Conservation (phyloP, 2,797 vertebrate species). For the Lindbergichthys nudifrons region DNA sequence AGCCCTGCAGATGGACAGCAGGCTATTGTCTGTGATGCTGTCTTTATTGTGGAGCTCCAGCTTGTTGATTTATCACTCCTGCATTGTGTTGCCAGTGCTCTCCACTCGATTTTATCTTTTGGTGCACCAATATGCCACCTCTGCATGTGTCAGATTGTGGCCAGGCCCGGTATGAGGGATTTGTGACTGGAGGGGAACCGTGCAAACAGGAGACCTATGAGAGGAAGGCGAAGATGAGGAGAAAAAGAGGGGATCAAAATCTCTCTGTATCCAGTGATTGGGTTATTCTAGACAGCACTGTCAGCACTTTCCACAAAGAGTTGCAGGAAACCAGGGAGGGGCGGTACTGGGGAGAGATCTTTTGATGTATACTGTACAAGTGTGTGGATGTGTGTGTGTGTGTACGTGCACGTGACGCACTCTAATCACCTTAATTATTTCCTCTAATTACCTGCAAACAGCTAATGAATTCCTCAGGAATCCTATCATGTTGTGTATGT, state of each 20-base stretch:
- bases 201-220: slow-evolving; percentile 51
- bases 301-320: slow-evolving; percentile 92
- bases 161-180: slow-evolving; percentile 67
- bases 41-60: slow-evolving; percentile 63
- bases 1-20: slow-evolving; percentile 49
- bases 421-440: slow-evolving; percentile 99
- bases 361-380: slow-evolving; percentile 86
- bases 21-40: slow-evolving; percentile 70
- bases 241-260: slow-evolving; percentile 64
- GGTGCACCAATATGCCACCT: slow-evolving; percentile 77
- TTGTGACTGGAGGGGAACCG: slow-evolving; percentile 75
- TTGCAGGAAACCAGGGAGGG: slow-evolving; percentile 83
- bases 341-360: slow-evolving; percentile 76
- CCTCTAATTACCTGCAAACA: slow-evolving; percentile 99
- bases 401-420: slow-evolving; percentile 84
- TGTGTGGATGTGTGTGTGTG: slow-evolving; percentile 25
- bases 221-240: slow-evolving; percentile 66
- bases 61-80: slow-evolving; percentile 81
- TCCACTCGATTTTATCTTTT: slow-evolving; percentile 69
- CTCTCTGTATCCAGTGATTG: slow-evolving; percentile 70
- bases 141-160: slow-evolving; percentile 78
- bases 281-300: slow-evolving; percentile 80
- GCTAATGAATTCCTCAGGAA: slow-evolving; percentile 99
- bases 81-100: slow-evolving; percentile 73
- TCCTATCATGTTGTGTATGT: slow-evolving; percentile 97